Base-by-base conservation (phyloP, 2,797 vertebrate species). In the Tarsius wallacei region DNA sequence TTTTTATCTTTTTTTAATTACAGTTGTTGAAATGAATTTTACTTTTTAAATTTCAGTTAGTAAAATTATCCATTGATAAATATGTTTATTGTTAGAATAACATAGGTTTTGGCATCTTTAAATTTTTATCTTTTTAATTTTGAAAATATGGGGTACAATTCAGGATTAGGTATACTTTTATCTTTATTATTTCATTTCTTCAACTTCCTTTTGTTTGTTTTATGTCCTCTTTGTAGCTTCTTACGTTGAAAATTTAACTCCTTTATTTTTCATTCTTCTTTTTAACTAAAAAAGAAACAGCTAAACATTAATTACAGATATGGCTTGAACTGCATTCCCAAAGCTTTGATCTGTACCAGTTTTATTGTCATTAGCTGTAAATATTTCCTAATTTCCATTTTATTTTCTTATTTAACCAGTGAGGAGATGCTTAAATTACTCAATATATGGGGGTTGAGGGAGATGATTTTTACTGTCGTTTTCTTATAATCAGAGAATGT, bases 161-260 rank as follows among this genome's bases (percentile, higher is more conserved):
- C 42, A 42, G 42, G 42, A 42, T 42, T 42, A 42, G 42, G 4
- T 42, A 42, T 5, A 42, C 42, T 42, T 42, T 42, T 42, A 42
- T 42, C 42, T 42, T 91, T 83, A 61, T 61, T 63, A 70, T 80
- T 94, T 74, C 42, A 33, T 91, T 49, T 74, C 53, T 77, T 68
- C 12, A 80, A 33, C 11, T 24, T 85, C 12, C 21, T 84, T 93
- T 71, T 22, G 10, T 61, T 68, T 89, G 81, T 59, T 90, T 28
- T 63, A 26, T 63, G 68, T 42, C 76, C 31, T 70, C 19, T 80
- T 73, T 68, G 31, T 21, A 82, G 16, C 4, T 94, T 85, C 36
- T 86, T 88, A 80, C 64, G n/a, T 21, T 86, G 36, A 81, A 80
- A 68, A 7, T 78, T 92, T 70, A 53, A 51, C 13, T 68, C 5